A percentile compares a stretch with the other conserved stretches of the same genome.
Conservation (phyloP, 2,797 vertebrate species). For the Rallus crepitans region DNA sequence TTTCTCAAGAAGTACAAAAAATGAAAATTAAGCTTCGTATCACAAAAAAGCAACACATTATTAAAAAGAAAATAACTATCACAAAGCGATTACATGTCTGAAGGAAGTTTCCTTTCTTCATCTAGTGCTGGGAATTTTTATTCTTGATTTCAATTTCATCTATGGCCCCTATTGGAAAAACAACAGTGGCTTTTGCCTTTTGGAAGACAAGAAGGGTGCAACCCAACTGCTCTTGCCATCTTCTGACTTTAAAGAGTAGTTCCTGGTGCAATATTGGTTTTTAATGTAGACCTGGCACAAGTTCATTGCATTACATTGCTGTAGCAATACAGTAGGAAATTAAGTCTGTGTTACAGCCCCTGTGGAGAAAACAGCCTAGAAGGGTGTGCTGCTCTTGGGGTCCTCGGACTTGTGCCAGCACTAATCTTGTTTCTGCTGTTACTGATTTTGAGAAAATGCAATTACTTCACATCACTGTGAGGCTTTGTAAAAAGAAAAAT, state of each 20-base stretch:
- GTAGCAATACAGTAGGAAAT: not conserved
- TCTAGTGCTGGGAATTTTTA: not conserved
- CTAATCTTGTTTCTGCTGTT: not conserved
- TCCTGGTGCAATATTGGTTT: not conserved
- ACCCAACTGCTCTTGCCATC: not conserved
- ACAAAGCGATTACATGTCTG: not conserved
- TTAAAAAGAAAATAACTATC: not conserved
- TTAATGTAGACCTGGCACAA: not conserved
- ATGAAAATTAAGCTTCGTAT: not conserved
- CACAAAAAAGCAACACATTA: not conserved
- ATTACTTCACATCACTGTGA: not conserved
- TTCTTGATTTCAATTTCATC: not conserved
- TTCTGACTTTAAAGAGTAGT: not conserved
- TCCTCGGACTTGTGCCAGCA: not conserved
- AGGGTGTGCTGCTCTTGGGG: not conserved
- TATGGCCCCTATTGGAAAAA: not conserved
- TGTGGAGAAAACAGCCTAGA: not conserved
- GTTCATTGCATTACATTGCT: not conserved
- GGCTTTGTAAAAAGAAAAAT: not conserved
- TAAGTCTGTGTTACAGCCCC: not conserved
- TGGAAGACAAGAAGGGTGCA: not conserved
- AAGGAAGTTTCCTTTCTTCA: not conserved
- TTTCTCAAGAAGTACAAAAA: not conserved
- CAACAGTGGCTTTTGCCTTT: not conserved
- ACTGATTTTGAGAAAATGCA: not conserved